These are phyloP conservation scores for Acanthoscelides obtectus DNA, from an alignment of 2,888 invertebrate genomes.

Conservation along the genomic window DNA sequence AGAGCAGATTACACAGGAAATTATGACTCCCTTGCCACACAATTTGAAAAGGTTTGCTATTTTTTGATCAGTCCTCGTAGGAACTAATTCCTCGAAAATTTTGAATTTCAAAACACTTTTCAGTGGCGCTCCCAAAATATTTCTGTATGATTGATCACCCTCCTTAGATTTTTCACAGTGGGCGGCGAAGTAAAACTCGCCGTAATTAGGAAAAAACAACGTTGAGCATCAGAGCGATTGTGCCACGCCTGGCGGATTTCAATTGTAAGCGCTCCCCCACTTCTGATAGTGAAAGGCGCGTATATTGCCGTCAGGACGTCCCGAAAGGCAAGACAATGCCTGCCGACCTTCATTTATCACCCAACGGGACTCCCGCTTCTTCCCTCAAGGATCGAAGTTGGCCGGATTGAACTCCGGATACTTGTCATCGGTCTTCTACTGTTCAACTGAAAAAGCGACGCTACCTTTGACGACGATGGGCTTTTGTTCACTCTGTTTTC, in stretches of 20 bases:
- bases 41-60: no score
- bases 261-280: background rate
- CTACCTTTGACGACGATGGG: background rate
- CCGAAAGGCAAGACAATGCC: background rate
- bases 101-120: no score
- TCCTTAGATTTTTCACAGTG: background rate
- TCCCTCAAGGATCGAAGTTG: background rate
- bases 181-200: background rate
- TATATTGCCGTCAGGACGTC: background rate
- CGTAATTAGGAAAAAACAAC: background rate
- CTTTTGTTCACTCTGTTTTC: background rate
- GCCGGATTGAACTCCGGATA: slow-evolving; percentile 1
- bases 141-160: background rate
- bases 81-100: no score
- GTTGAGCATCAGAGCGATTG: background rate
- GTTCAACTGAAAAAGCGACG: background rate
- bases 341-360: background rate
- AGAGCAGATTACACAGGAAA: no score
- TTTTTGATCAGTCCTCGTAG: no score
- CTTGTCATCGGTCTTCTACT: slow-evolving; percentile 2
- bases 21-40: no score
- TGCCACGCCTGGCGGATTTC: background rate
- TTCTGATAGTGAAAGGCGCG: background rate
- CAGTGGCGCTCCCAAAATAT: background rate
- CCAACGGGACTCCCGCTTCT: background rate